Evolutionary conservation across 2,888 invertebrate species (phyloP), one percentile per base, ranked within the genome.

Genomic region (Eulithis testata): DNA sequence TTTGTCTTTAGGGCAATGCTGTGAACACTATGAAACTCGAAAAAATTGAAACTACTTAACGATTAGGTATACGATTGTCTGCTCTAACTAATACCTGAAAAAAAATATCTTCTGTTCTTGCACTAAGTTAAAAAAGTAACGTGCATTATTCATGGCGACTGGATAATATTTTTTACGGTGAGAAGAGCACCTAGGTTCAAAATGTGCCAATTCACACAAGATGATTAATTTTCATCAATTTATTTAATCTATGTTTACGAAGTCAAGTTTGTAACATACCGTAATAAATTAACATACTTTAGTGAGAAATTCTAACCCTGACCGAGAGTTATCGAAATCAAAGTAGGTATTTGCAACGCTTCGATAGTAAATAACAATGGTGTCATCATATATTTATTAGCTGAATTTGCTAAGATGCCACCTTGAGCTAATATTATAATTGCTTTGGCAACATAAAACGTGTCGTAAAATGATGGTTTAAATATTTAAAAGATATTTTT

Each of bases 371-470:
- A 43, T 11, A 14, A 50, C 31, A 31, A 14, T n/a, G 21, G 37
- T 61, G 57, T 61, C 65, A 52, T 60, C 55, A 60, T 60, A 1
- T 31, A 31, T 3, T 31, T 31, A 51, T 40, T 8, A 36, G 54
- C 40, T 60, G 55, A 55, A 53, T 62, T 60, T 31, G 60, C 43
- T 43, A 56, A 50, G 21, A 51, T 49, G 14, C 7, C 12, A 53
- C 60, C 60, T 65, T 65, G 65, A 57, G 57, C 57, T 45, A 31
- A 50, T 59, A 59, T 11, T 14, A 50, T 43, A 47, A 36, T 44
- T 51, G 50, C 50, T 56, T 27, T 12, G 11, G 56, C 49, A 51
- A 60, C 0, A 4, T 12, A 43, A 31, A 14, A 14, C 2, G 7
- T 31, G 31, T 55, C 11, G 40, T 55, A 55, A 55, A 47, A 36